Conservation (phyloP, 2,888 invertebrate genomes). For the Agonopterix subpropinquella region DNA sequence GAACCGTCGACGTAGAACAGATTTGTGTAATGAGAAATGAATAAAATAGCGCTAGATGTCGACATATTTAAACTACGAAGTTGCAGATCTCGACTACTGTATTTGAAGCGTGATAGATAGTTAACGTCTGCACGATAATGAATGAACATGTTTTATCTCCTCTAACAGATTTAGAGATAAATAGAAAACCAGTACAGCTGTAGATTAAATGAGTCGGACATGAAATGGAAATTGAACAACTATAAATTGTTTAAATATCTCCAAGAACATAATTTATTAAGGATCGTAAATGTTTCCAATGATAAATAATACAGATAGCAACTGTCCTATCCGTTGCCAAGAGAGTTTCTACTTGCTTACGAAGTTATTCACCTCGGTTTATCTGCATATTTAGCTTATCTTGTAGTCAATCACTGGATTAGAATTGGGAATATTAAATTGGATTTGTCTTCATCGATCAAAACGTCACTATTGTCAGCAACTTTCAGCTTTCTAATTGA, state of each 20-base stretch:
- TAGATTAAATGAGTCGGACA: too few species aligned
- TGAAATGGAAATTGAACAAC: too few species aligned
- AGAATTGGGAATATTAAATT: background rate
- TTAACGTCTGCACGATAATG: too few species aligned
- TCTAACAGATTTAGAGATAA: too few species aligned
- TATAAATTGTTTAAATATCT: too few species aligned
- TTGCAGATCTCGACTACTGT: too few species aligned
- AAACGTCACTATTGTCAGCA: constrained; percentile 37
- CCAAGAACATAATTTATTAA: background rate
- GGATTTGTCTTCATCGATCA: constrained; percentile 30
- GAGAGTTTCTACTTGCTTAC: background rate
- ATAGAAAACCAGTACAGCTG: too few species aligned
- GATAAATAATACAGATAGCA: background rate
- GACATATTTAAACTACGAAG: background rate
- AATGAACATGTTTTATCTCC: too few species aligned
- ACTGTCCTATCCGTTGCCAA: background rate
- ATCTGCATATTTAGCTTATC: constrained; percentile 3
- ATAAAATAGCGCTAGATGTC: background rate
- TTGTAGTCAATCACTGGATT: background rate
- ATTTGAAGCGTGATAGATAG: too few species aligned
- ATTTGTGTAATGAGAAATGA: background rate
- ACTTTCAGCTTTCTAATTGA: constrained; percentile 50
- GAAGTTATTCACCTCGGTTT: background rate
- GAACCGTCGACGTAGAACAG: background rate
- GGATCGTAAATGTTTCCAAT: background rate